phyloP scores from a whole-genome alignment of 2,797 vertebrate genomes.

The Peromyscus melanophrys region DNA sequence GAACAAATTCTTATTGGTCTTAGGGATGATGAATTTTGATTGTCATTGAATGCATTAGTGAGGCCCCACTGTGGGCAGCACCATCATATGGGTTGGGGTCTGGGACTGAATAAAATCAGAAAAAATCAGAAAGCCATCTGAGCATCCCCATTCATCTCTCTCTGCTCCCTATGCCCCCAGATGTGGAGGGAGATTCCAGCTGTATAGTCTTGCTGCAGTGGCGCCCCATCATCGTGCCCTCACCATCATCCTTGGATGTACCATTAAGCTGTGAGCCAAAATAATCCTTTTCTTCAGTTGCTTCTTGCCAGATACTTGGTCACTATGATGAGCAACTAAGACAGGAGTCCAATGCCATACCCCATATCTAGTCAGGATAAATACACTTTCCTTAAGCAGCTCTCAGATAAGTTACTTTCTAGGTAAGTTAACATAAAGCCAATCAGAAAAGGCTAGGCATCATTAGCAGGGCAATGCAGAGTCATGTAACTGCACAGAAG shows the following conservation, averaged over 20 bases:
- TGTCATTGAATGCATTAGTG: too few relatives aligned
- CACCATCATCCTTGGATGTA: not conserved
- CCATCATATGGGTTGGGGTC: not conserved
- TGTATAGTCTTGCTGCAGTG: too few relatives aligned
- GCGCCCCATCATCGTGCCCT: too few relatives aligned
- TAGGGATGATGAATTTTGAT: not conserved
- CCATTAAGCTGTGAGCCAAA: not conserved
- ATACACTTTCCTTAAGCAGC: not conserved
- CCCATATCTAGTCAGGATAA: not conserved
- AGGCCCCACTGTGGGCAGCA: not conserved
- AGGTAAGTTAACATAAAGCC: not conserved
- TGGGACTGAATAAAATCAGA: not conserved
- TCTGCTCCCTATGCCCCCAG: not conserved
- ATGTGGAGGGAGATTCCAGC: not conserved
- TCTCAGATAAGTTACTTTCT: constrained; percentile 42
- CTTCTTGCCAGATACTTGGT: not conserved
- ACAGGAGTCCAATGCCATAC: not conserved
- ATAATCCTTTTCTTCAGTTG: not conserved
- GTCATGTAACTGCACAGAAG: not conserved
- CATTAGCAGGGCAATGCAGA: not conserved
- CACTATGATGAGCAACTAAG: not conserved
- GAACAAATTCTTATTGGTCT: not conserved
- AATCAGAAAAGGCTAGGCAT: not conserved
- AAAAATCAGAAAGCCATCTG: not conserved
- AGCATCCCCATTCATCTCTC: not conserved